phyloP scores from a whole-genome alignment of 2,888 invertebrate genomes.

The Imbricaverruca yamaguchii region DNA sequence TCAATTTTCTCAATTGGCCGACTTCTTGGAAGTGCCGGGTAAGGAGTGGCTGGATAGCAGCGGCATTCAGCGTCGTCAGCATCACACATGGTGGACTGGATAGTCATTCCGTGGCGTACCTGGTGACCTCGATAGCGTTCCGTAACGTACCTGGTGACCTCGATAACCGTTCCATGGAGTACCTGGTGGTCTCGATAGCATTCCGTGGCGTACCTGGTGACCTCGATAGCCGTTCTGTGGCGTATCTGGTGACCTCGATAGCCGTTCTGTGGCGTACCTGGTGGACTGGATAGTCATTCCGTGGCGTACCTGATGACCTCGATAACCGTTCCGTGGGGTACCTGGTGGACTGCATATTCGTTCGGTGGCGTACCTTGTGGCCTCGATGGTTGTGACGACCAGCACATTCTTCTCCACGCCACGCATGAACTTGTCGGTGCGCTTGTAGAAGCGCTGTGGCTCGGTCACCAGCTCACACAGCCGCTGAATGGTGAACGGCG shows the following conservation, averaged over 20 bases:
- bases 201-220: too few species aligned
- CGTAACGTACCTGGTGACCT: too few species aligned
- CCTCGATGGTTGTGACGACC: conserved; percentile 59
- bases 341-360: too few species aligned
- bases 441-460: conserved; percentile 87
- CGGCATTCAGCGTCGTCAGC: background rate
- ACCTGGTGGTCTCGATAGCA: too few species aligned
- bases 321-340: too few species aligned
- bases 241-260: too few species aligned
- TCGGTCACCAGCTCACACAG: conserved; percentile 86
- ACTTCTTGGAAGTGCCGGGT: background rate
- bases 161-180: too few species aligned
- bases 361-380: too few species aligned
- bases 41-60: background rate
- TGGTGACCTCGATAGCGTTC: too few species aligned
- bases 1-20: background rate
- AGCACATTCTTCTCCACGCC: conserved; percentile 92
- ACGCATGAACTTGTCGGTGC: conserved; percentile 93
- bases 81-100: background rate
- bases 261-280: background rate
- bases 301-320: background rate
- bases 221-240: too few species aligned
- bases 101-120: background rate
- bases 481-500: conserved; percentile 93
- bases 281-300: background rate